These are phyloP conservation scores for Megaceryle alcyon DNA, from an alignment of 2,797 vertebrate genomes.

Conservation along the genomic window DNA sequence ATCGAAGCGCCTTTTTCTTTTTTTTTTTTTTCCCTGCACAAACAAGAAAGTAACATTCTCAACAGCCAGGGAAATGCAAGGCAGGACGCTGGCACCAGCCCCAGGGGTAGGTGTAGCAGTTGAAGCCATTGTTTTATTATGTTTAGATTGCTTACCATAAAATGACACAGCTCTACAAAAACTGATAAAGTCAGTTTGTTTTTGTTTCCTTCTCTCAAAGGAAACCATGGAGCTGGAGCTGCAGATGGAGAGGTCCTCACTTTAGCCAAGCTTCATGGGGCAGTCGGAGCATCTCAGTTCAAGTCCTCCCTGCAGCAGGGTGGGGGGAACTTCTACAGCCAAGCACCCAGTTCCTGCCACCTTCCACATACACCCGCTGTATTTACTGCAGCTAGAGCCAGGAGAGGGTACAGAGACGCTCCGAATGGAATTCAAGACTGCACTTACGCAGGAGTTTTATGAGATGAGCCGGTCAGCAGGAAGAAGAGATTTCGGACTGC, in stretches of 20 bases:
- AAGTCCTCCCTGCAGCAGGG: neutral
- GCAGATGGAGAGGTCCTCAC: neutral
- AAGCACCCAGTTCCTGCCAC: neutral
- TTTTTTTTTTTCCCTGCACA: neutral
- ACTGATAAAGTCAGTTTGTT: neutral
- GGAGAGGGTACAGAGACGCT: neutral
- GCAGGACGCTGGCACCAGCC: neutral
- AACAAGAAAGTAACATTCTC: neutral
- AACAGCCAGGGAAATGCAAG: neutral
- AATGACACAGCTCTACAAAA: neutral
- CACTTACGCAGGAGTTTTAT: neutral
- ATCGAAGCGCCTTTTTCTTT: neutral
- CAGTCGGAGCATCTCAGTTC: neutral
- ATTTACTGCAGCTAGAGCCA: neutral
- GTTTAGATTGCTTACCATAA: conserved; percentile 1
- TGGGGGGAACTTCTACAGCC: neutral
- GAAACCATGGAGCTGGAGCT: neutral
- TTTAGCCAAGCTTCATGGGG: neutral
- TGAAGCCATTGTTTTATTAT: neutral
- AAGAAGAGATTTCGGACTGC: neutral
- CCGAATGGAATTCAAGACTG: neutral
- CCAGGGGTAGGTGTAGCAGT: neutral
- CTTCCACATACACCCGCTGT: neutral
- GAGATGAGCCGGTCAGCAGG: neutral
- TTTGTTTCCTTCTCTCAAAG: neutral